Percentiles rank a stretch among this genome's conserved stretches.
Conservation (phyloP, 2,113 vertebrate genomes). For the Campylomormyrus tamandua region DNA sequence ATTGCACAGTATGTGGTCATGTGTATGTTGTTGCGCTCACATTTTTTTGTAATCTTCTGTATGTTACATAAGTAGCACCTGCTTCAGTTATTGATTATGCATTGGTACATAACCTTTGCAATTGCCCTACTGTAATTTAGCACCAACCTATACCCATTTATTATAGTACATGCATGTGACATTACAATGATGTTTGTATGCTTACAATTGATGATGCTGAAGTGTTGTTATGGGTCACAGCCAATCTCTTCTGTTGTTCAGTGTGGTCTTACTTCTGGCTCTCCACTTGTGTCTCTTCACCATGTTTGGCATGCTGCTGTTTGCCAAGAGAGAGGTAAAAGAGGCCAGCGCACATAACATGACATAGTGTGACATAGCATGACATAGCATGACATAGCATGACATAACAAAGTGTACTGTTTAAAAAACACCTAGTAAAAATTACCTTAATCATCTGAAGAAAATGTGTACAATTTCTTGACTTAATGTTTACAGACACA, state of each 20-base stretch:
- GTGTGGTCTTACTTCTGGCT: constrained; percentile 66
- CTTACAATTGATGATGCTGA: not conserved
- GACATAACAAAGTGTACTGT: not conserved
- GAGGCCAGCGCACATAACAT: not conserved
- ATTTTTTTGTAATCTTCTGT: not conserved
- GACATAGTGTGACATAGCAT: not conserved
- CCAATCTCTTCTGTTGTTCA: not conserved
- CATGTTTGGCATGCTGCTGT: constrained; percentile 89
- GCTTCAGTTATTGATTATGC: not conserved
- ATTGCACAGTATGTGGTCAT: not conserved
- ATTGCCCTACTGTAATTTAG: not conserved
- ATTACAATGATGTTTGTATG: not conserved
- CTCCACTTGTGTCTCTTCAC: constrained; percentile 87
- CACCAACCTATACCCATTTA: not conserved
- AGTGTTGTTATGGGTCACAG: not conserved
- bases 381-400: not conserved
- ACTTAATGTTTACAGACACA: not conserved
- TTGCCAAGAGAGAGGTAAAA: constrained; percentile 69
- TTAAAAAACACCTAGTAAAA: not conserved
- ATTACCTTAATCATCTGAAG: not conserved
- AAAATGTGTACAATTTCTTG: not conserved
- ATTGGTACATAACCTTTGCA: not conserved
- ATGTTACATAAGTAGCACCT: not conserved
- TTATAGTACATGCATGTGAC: not conserved
- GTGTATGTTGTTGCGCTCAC: not conserved